phyloP scores from a whole-genome alignment of 1,140 invertebrate species.

The Pogonus chalceus region DNA sequence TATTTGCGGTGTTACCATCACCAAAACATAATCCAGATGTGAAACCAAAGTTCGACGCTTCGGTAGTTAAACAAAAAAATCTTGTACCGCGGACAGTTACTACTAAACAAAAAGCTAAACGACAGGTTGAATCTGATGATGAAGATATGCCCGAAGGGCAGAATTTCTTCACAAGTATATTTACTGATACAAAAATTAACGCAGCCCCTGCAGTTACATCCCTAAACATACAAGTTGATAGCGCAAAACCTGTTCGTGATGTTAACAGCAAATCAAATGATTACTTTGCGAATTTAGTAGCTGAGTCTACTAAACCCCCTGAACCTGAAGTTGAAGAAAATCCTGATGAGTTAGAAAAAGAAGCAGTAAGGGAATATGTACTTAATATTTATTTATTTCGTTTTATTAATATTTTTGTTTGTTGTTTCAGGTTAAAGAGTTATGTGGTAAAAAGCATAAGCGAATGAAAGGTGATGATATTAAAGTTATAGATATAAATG shows the following conservation, averaged over 20 bases:
- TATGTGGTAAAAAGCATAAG: slow-evolving; percentile 32
- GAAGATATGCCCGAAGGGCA: not conserved
- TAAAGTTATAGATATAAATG: slow-evolving; percentile 68
- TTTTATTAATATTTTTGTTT: not conserved
- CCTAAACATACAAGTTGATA: not conserved
- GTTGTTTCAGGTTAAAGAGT: slow-evolving; percentile 32
- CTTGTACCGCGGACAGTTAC: not conserved
- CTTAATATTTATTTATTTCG: not conserved
- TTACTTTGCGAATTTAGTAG: not conserved
- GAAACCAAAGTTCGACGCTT: not conserved
- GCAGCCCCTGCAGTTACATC: not conserved
- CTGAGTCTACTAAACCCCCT: not conserved
- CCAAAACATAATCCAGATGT: not conserved
- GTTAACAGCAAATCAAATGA: not conserved
- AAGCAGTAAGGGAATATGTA: not conserved
- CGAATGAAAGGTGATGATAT: slow-evolving; percentile 42
- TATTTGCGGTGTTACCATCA: not conserved
- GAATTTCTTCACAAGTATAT: not conserved
- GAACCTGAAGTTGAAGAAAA: not conserved
- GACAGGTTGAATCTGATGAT: not conserved
- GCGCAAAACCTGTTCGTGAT: not conserved
- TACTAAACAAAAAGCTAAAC: not conserved
- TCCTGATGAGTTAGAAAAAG: not conserved
- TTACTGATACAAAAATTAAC: not conserved
- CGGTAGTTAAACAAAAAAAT: not conserved